Evolutionary conservation across 2,797 vertebrate genomes (phyloP).

Genomic region (Myotis findleyi): DNA sequence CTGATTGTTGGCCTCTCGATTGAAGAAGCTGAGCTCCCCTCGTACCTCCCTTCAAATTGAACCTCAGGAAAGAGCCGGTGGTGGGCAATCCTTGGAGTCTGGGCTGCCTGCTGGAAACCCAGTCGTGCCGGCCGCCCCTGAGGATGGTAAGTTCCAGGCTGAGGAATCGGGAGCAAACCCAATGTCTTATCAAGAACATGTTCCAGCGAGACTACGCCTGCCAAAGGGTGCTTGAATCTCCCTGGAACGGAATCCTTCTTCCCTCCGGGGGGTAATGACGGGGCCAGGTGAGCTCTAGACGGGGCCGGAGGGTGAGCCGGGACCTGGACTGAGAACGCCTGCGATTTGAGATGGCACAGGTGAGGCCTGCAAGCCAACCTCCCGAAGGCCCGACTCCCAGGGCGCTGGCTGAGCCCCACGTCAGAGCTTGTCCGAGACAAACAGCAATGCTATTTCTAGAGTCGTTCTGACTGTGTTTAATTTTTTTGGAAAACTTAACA

Average conservation of each 20-base stretch:
- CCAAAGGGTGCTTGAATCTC: background rate
- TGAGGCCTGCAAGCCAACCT: background rate
- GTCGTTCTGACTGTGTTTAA: constrained; percentile 5
- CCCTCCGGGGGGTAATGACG: background rate
- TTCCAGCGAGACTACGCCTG: background rate
- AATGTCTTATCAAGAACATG: background rate
- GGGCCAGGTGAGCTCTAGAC: background rate
- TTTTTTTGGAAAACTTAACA: constrained; percentile 21
- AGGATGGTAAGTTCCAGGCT: background rate
- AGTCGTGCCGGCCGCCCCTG: background rate
- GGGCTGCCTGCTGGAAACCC: background rate
- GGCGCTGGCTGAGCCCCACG: background rate
- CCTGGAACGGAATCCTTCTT: background rate
- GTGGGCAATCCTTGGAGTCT: background rate
- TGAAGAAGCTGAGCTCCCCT: background rate
- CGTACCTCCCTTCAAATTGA: background rate
- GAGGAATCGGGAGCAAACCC: background rate
- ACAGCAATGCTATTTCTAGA: background rate
- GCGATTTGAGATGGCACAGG: background rate
- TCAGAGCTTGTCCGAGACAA: background rate
- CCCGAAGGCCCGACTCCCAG: background rate
- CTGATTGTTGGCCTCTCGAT: background rate
- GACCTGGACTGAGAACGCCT: background rate
- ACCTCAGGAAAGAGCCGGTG: background rate
- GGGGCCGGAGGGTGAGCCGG: background rate